Evolutionary conservation across 2,113 vertebrate species (phyloP), one percentile per base, ranked within the genome.

Genomic region (Beaufortia kweichowensis): DNA sequence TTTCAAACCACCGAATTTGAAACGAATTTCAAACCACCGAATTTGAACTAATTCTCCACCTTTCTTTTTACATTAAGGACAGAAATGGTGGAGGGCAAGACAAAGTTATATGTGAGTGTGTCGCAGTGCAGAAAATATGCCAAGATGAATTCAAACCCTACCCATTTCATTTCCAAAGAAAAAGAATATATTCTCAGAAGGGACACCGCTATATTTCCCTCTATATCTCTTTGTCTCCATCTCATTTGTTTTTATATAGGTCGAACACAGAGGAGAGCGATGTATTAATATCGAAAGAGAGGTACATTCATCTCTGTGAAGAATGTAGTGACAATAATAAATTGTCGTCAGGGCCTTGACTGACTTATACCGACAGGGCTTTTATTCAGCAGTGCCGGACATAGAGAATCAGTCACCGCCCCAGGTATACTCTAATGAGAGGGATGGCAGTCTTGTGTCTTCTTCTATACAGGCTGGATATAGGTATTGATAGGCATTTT

Each of bases 221-320:
- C 26, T 75, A 12, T 10, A 50, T 50, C 63, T 83, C 23, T 65
- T 75, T 55, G 29, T 68, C 62, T 74, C 62, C 63, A 29, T 78
- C 48, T 74, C 50, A 82, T 87, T 82, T 84, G 50, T 83, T 85
- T 84, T 82, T 87, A 88, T 90, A 83, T 89, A 84, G 87, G 83
- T 87, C 83, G 84, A 85, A 82, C 84, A 55, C 48, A 24, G 35
- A 75, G 53, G 53, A 83, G 79, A 74, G 64, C 85, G 86, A 90
- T 89, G 79, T 87, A 91, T 89, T 88, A 87, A 90, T 90, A 86
- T 65, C 83, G 64, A 85, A 80, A 50, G 65, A 85, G 81, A 59
- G 59, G 83, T 75, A 82, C 86, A 92, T 92, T 86, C 85, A 86
- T 91, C 88, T 85, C 77, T 55, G 82, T 80, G 81, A 79, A 82